Evolutionary conservation across 37 sponge, comb jelly and placozoan genomes (phyloP).

Genomic region (Diacarnus erythraeanus): DNA sequence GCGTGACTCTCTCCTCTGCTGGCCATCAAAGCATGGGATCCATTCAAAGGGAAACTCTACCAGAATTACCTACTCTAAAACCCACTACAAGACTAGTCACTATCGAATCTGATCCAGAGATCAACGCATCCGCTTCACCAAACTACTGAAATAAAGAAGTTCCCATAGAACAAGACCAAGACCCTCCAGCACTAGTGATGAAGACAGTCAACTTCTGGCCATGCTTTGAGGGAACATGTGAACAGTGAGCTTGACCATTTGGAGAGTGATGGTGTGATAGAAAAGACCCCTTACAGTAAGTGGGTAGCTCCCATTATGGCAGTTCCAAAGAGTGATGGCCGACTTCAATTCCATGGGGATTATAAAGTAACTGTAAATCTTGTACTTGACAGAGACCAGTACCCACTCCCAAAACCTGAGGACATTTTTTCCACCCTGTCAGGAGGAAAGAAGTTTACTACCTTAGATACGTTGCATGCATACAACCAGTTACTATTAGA

Average conservation of each 20-base stretch:
- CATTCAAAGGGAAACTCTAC: too few species aligned
- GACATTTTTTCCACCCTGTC: constrained; percentile 33
- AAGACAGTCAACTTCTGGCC: constrained; percentile 19
- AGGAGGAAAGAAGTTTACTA: constrained; percentile 13
- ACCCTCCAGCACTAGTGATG: too few species aligned
- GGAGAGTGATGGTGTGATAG: constrained; percentile 44
- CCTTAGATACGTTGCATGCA: constrained; percentile 29
- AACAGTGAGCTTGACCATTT: constrained; percentile 23
- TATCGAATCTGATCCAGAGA: too few species aligned
- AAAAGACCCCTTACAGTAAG: constrained; percentile 33
- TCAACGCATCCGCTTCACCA: too few species aligned
- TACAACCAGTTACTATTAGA: constrained; percentile 38
- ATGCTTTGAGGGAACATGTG: constrained; percentile 13
- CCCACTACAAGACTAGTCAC: too few species aligned
- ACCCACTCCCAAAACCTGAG: constrained; percentile 56
- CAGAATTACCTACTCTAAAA: too few species aligned
- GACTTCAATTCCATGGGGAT: constrained; percentile 52
- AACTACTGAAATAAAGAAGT: too few species aligned
- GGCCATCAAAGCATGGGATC: too few species aligned
- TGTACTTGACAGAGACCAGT: constrained; percentile 29
- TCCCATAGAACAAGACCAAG: too few species aligned
- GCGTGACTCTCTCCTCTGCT: too few species aligned
- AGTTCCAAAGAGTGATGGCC: constrained; percentile 50
- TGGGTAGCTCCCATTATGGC: constrained; percentile 71
- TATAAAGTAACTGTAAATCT: constrained; percentile 60